These are phyloP conservation scores for Caranx melampygus DNA, from an alignment of 2,113 vertebrate genomes.

Conservation along the genomic window DNA sequence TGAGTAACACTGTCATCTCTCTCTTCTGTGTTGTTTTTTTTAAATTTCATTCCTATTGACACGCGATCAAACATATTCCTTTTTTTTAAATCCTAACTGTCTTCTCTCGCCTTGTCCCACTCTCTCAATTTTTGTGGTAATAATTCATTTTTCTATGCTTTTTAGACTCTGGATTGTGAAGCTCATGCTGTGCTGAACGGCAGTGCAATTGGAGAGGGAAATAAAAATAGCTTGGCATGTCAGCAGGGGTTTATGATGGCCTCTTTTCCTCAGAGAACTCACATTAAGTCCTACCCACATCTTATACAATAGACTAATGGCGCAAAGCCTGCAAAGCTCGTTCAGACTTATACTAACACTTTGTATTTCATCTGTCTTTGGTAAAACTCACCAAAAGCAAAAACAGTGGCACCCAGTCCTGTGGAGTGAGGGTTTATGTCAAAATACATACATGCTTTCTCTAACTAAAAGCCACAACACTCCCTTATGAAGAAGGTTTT, in stretches of 20 bases:
- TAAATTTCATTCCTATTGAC: background rate
- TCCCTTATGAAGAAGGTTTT: background rate
- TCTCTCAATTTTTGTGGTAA: slow-evolving; percentile 15
- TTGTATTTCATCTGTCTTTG: background rate
- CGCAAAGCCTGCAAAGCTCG: slow-evolving; percentile 39
- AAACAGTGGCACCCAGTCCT: background rate
- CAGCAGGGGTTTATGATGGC: slow-evolving; percentile 77
- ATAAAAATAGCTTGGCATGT: slow-evolving; percentile 79
- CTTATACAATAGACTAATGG: slow-evolving; percentile 58
- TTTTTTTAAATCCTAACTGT: background rate
- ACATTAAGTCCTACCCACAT: slow-evolving; percentile 57
- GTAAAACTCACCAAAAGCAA: background rate
- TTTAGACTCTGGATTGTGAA: slow-evolving; percentile 44
- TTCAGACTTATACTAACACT: slow-evolving; percentile 7
- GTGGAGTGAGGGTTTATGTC: background rate
- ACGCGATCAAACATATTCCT: background rate
- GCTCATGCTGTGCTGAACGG: slow-evolving; percentile 63
- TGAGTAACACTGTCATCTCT: background rate
- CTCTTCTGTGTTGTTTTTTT: background rate
- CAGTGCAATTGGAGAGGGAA: slow-evolving; percentile 63
- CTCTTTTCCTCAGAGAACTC: slow-evolving; percentile 74
- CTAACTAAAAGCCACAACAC: too few relatives aligned
- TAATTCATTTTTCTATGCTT: slow-evolving; percentile 36
- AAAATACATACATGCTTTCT: background rate
- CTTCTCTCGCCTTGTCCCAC: slow-evolving; percentile 10